Percentiles rank a stretch among this genome's conserved stretches.
These are phyloP conservation scores for Drepana arcuata DNA, from an alignment of 1,140 invertebrate species.

Conservation along the genomic window DNA sequence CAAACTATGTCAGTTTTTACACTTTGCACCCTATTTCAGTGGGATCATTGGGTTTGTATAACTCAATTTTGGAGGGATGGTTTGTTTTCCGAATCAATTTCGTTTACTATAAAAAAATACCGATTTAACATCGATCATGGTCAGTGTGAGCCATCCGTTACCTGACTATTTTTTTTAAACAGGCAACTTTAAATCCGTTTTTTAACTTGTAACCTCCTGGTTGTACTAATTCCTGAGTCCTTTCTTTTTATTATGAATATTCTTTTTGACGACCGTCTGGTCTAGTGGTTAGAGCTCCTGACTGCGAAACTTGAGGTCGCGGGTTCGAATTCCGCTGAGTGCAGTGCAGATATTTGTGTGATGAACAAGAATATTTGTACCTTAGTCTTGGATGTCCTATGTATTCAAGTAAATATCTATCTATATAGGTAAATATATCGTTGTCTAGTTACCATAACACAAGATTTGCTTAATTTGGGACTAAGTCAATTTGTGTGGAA, in stretches of 20 bases:
- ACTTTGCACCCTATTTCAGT: constrained; percentile 16
- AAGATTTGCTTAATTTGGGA: no score
- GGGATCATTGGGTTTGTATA: constrained; percentile 13
- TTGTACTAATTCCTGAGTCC: neutral
- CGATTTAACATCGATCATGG: neutral
- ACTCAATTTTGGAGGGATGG: no score
- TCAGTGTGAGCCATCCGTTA: neutral
- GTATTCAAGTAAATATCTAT: no score
- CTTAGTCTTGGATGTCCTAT: no score
- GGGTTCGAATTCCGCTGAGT: no score
- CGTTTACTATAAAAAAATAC: neutral
- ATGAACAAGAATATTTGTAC: no score
- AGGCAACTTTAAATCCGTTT: neutral
- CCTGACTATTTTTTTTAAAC: neutral
- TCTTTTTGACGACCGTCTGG: neutral
- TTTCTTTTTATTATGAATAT: neutral
- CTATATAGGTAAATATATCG: no score
- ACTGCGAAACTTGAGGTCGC: no score
- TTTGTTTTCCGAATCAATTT: neutral
- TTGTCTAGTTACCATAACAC: no score
- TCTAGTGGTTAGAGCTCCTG: no score
- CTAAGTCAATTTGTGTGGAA: no score
- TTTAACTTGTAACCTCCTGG: neutral
- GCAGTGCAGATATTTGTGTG: no score
- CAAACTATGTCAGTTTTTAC: constrained; percentile 16